Evolutionary conservation across 2,888 invertebrate genomes (phyloP), one percentile per base, ranked within the genome.

Genomic region (Kryphioiulus occultus): DNA sequence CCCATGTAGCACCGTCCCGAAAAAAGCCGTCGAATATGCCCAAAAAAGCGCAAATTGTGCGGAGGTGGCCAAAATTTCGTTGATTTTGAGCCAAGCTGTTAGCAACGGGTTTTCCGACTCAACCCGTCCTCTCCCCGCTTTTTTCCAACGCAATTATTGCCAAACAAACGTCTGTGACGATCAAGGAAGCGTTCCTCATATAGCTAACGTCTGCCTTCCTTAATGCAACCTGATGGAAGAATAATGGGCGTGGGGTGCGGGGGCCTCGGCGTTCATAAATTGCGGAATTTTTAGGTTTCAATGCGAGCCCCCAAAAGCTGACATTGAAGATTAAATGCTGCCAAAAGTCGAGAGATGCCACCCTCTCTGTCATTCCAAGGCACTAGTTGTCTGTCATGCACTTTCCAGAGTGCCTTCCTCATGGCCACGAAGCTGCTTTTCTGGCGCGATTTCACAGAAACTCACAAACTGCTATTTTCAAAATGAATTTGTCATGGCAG

Each of bases 321-420:
- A 68, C 68, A 68, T 68, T 68, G 68, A 68, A 68, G 26, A 68
- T 68, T 68, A 26, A 26, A 12, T 68, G 68, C 26, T 68, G 68
- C 68, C 68, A 68, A 68, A 68, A 68, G 68, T 68, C 68, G 68
- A 68, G 68, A 26, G 68, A 68, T 68, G 68, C 68, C 68, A 68
- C 68, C 68, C 68, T 68, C 68, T 68, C 68, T 68, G 68, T 68
- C 68, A 68, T 68, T 68, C 9, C 47, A 9, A 3, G 39, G 3
- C 5, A 39, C n/a, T n/a, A 39, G 39, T 39, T 26, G 68, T 12
- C 26, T 68, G 22, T 68, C 68, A n/a, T 68, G n/a, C 7, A 7
- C 68, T 68, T 15, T 68, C 26, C 26, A n/a, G n/a, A n/a, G n/a
- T 26, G 5, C 68, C 68, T 26, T 10, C 68, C 26, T 68, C 68